Evolutionary conservation across 1,140 invertebrate genomes (phyloP).

Genomic region (Hypsibius dujardini): DNA sequence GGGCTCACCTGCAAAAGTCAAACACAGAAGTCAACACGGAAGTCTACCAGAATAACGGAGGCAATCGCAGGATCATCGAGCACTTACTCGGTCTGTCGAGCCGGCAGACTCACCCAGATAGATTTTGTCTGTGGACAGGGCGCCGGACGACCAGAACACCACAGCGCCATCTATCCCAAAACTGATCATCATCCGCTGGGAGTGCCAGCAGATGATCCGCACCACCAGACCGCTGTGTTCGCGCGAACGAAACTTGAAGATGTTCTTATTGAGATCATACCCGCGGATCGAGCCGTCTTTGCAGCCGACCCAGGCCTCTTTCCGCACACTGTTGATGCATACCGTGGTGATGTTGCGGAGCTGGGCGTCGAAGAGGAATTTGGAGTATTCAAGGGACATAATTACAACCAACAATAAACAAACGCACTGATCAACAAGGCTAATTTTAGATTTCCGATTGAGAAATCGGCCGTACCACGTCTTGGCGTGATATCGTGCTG

Average conservation of each 20-base stretch:
- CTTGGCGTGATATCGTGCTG: too few relatives aligned
- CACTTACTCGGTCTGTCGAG: not conserved
- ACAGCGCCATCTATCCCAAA: not conserved
- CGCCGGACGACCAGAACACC: not conserved
- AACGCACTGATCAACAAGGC: too few relatives aligned
- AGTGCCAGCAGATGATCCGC: conserved; percentile 8
- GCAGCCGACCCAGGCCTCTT: conserved; percentile 11
- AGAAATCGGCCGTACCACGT: too few relatives aligned
- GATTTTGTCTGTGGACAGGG: conserved; percentile 2
- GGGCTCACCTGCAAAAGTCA: conserved; percentile 1
- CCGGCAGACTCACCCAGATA: conserved; percentile 2
- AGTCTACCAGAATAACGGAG: not conserved
- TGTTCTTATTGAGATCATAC: not conserved
- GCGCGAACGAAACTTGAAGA: not conserved
- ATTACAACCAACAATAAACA: too few relatives aligned
- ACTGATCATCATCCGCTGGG: conserved; percentile 12
- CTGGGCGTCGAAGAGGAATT: not conserved
- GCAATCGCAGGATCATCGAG: not conserved
- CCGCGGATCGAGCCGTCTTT: conserved; percentile 5
- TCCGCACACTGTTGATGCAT: conserved; percentile 11
- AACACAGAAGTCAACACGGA: not conserved
- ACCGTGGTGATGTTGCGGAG: not conserved
- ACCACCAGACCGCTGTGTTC: not conserved
- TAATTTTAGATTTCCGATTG: too few relatives aligned
- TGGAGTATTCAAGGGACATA: too few relatives aligned